Conservation (phyloP, 2,797 vertebrate species). For the Dryobates pubescens region DNA sequence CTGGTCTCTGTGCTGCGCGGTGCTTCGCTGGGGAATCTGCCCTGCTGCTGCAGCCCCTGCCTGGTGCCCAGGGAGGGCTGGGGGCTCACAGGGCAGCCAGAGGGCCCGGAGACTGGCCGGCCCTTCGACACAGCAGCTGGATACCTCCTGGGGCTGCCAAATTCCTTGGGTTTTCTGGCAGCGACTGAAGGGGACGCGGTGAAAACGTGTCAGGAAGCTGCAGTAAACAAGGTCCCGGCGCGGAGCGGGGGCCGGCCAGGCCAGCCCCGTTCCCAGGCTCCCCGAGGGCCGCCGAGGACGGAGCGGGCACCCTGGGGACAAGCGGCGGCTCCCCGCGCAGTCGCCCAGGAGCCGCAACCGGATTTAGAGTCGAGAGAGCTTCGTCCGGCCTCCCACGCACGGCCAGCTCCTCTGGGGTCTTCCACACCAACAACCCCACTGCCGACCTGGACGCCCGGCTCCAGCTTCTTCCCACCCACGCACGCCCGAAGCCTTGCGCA, state of each 20-base stretch:
- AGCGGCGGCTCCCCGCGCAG: background rate
- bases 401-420: background rate
- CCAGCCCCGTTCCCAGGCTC: background rate
- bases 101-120: background rate
- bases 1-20: background rate
- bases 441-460: background rate
- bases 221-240: background rate
- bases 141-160: background rate
- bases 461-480: background rate
- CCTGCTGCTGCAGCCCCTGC: background rate
- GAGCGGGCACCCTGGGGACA: background rate
- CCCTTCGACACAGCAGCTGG: background rate
- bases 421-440: background rate
- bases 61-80: background rate
- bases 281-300: background rate
- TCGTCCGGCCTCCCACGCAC: background rate
- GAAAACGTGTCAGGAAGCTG: background rate
- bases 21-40: background rate
- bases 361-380: background rate
- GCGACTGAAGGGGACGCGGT: background rate
- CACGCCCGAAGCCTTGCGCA: background rate
- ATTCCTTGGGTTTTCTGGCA: slow-evolving; percentile 26
- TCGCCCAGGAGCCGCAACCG: background rate
- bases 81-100: background rate
- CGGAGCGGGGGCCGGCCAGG: background rate